These are phyloP conservation scores for Chloropsis cyanopogon DNA, from an alignment of 2,113 vertebrate species.

Conservation along the genomic window DNA sequence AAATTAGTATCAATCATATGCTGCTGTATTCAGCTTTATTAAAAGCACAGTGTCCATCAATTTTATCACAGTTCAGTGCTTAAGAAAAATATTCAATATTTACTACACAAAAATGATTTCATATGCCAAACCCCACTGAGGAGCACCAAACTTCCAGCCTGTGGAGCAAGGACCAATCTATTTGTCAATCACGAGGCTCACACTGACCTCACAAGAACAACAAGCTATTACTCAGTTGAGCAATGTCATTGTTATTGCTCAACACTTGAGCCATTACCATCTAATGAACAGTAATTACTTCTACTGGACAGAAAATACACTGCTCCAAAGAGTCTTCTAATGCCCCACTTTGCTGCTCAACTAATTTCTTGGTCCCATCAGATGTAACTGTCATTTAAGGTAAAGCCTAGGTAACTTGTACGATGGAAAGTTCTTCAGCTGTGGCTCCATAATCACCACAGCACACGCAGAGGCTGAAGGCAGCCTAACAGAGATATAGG, in stretches of 20 bases:
- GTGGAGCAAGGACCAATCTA: not conserved
- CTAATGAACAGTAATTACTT: not conserved
- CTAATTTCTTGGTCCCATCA: not conserved
- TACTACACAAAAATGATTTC: not conserved
- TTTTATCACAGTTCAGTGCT: not conserved
- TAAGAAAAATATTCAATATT: not conserved
- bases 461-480: not conserved
- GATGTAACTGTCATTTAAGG: not conserved
- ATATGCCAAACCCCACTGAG: not conserved
- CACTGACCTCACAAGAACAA: not conserved
- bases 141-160: not conserved
- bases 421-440: not conserved
- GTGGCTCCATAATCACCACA: not conserved
- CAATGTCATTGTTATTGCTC: not conserved
- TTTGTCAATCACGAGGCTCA: not conserved
- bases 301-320: not conserved
- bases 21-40: not conserved
- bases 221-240: not conserved
- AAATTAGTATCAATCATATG: not conserved
- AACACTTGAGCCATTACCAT: not conserved
- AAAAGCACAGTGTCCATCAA: not conserved
- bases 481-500: not conserved
- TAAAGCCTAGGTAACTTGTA: not conserved
- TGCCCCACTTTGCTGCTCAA: not conserved
- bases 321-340: not conserved